Conservation (phyloP, 1,140 invertebrate genomes). For the Andricus grossulariae region DNA sequence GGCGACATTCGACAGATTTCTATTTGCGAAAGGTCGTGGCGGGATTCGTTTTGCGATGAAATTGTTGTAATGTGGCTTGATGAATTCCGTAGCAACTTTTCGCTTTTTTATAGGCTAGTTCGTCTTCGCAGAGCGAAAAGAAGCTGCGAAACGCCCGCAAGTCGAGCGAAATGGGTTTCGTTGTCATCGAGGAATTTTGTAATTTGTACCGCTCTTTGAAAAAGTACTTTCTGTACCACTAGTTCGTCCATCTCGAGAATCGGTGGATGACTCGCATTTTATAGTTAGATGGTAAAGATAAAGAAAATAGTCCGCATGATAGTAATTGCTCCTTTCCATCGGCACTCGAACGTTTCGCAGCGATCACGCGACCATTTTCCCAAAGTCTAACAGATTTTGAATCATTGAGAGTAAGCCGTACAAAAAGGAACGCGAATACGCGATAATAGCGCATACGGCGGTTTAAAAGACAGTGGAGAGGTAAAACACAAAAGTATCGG, state of each 20-base stretch:
- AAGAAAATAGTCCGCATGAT: conserved; percentile 8
- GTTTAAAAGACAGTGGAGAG: conserved; percentile 57
- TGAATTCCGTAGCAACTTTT: conserved; percentile 26
- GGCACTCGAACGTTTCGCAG: conserved; percentile 24
- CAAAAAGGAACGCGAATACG: conserved; percentile 14
- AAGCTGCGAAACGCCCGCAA: conserved; percentile 14
- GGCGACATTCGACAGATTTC: conserved; percentile 27
- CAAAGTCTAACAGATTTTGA: conserved; percentile 26
- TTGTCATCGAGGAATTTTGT: conserved; percentile 25
- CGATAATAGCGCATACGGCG: conserved; percentile 44
- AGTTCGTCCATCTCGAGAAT: conserved; percentile 15
- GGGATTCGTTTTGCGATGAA: conserved; percentile 5
- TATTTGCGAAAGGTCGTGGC: conserved; percentile 16
- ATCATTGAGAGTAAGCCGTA: conserved; percentile 24
- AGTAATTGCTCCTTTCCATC: conserved; percentile 27
- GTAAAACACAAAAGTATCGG: conserved; percentile 68
- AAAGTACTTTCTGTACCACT: background rate
- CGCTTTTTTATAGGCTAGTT: conserved; percentile 21
- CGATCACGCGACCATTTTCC: conserved; percentile 20
- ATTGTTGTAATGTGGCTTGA: conserved; percentile 12
- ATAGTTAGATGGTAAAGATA: conserved; percentile 15
- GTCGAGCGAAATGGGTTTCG: background rate
- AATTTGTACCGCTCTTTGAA: conserved; percentile 1
- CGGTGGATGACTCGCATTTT: conserved; percentile 24
- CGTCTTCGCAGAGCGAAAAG: conserved; percentile 15